Base-by-base conservation (phyloP, 2,888 invertebrate genomes). In the Caenorhabditis sp. region DNA sequence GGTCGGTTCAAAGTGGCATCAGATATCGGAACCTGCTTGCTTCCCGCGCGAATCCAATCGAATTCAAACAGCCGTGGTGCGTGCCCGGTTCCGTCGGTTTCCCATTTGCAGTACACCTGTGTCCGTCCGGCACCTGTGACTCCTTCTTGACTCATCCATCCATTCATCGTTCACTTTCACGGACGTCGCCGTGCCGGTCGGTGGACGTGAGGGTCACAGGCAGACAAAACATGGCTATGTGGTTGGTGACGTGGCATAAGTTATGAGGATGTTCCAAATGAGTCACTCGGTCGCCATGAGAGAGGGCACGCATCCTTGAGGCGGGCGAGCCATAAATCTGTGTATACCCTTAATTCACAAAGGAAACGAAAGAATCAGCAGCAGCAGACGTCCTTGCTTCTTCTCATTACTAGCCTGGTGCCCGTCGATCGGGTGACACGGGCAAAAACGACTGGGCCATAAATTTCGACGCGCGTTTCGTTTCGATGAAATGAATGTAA, bases 381-480 rank as follows among this genome's bases (percentile, higher is more conserved):
- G 9, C 18, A 32, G 26, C 20, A 50, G 64, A 56, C 56, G 67
- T 67, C 67, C 67, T 67, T 67, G 67, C 67, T 76, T 76, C 67
- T 76, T 76, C 67, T 76, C 76, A 76, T 76, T 76, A 76, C 76
- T 67, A 76, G 76, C 76, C 37, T 62, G 40, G 62, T 60, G 65
- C 58, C 72, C 58, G 72, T 65, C 65, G 60, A n/a, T n/a, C n/a
- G n/a, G n/a, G 67, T 61, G 65, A 67, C 64, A 76, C 50, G 26
- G n/a, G 76, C 76, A 76, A 76, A 76, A 76, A 76, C 76, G 76
- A 76, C 76, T 76, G 76, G 76, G 24, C 76, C 76, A 76, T 76
- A 76, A 76, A 76, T 76, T 76, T 67, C 60, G 53, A 60, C 55
- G 61, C 64, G 9, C 32, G 32, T 50, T 18, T 26, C 35, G 55